Conservation (phyloP, 2,113 vertebrate genomes). For the Ellobius talpinus region DNA sequence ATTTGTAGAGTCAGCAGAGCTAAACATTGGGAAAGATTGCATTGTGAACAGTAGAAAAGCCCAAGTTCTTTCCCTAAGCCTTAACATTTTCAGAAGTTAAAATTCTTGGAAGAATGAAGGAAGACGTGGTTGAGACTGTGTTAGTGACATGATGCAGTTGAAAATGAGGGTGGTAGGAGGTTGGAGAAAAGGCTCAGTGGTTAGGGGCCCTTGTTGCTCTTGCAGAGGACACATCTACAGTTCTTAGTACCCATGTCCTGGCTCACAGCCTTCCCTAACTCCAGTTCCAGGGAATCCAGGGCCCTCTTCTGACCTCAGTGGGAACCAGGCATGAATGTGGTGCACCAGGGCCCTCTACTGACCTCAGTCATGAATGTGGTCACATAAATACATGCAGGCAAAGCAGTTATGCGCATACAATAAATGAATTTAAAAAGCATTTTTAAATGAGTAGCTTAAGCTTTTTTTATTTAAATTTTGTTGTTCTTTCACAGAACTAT, state of each 20-base stretch:
- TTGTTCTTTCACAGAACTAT: background rate
- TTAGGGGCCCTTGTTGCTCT: background rate
- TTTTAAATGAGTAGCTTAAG: background rate
- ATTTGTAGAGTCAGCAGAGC: background rate
- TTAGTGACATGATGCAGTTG: background rate
- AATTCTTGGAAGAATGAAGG: background rate
- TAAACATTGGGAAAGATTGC: background rate
- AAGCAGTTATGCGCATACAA: background rate
- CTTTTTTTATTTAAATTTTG: background rate
- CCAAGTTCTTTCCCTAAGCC: background rate
- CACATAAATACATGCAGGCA: background rate
- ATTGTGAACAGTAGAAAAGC: background rate
- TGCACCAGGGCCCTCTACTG: background rate
- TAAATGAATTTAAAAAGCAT: background rate
- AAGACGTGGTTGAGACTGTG: background rate
- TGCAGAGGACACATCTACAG: background rate
- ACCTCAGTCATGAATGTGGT: background rate
- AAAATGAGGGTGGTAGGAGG: background rate
- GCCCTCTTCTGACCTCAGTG: background rate
- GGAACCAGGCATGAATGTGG: background rate
- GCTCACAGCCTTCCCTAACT: background rate
- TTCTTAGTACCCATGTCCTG: background rate
- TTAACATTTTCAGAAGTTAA: conserved; percentile 1
- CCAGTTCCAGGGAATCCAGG: background rate
- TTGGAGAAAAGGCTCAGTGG: background rate